Evolutionary conservation across 2,888 invertebrate genomes (phyloP).

Genomic region (Nudaria mundana): DNA sequence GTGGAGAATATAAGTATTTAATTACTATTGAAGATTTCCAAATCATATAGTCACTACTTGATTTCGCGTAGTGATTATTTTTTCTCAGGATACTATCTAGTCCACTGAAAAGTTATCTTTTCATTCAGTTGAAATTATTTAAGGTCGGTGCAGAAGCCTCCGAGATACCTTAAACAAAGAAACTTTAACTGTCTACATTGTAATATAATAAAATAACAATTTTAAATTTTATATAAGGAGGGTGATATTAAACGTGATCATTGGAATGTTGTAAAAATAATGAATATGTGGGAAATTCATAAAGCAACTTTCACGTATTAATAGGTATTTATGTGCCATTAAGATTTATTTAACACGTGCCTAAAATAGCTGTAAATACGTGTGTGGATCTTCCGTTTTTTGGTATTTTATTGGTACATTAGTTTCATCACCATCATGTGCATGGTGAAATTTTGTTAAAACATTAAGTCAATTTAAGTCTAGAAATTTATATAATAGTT

Average conservation of each 20-base stretch:
- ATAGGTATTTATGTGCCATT: too few species aligned
- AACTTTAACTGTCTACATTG: constrained; percentile 15
- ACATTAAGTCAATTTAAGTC: too few species aligned
- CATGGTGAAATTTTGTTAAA: too few species aligned
- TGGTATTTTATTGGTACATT: neutral
- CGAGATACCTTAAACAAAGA: constrained; percentile 26
- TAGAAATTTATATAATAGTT: too few species aligned
- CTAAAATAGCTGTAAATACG: neutral
- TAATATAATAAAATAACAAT: constrained; percentile 8
- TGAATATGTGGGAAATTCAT: neutral
- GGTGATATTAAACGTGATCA: constrained; percentile 4
- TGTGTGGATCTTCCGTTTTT: neutral
- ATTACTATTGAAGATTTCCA: constrained; percentile 11
- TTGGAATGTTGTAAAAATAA: constrained; percentile 7
- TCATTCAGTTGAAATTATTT: constrained; percentile 9
- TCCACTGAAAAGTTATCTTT: constrained; percentile 11
- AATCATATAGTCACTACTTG: constrained; percentile 11
- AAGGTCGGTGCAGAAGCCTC: constrained; percentile 16
- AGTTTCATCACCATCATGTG: too few species aligned
- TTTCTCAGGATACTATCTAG: constrained; percentile 15
- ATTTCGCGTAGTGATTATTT: constrained; percentile 19
- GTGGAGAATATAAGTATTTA: constrained; percentile 10
- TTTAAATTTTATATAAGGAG: constrained; percentile 1
- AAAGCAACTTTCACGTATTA: constrained; percentile 1
- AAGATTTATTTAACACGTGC: neutral